A percentile compares a stretch with the other conserved stretches of the same genome.
phyloP scores from a whole-genome alignment of 1,140 invertebrate genomes.

The Anoplophora glabripennis region DNA sequence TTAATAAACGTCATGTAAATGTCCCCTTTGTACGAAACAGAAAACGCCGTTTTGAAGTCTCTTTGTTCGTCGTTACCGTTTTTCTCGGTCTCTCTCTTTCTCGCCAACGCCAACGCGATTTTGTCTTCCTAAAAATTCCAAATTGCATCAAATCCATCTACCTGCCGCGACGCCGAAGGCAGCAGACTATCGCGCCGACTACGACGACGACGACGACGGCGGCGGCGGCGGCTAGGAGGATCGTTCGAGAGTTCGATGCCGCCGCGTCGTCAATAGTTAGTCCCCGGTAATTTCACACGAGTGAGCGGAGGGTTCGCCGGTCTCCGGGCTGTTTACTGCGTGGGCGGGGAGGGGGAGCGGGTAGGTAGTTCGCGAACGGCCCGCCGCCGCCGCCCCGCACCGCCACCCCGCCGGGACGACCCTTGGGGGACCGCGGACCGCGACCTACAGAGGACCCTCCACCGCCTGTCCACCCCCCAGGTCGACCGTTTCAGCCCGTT shows the following conservation, averaged over 20 bases:
- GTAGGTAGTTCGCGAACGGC: conserved; percentile 30
- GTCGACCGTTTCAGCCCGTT: conserved; percentile 18
- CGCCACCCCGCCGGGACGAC: conserved; percentile 11
- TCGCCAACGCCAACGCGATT: no score
- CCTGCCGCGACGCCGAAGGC: conserved; percentile 7
- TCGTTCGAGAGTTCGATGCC: background rate
- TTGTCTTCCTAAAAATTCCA: no score
- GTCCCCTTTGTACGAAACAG: no score
- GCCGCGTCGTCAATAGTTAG: conserved; percentile 12
- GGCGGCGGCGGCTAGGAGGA: background rate
- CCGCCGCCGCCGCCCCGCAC: conserved; percentile 18
- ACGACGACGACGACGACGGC: conserved; percentile 2
- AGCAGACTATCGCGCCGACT: conserved; percentile 7
- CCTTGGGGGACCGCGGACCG: conserved; percentile 19
- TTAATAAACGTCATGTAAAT: no score
- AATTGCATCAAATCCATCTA: background rate
- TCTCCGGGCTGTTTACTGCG: conserved; percentile 21
- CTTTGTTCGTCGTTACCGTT: no score
- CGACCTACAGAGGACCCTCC: conserved; percentile 4
- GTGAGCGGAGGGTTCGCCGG: conserved; percentile 20
- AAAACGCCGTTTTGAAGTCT: no score
- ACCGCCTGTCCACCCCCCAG: background rate
- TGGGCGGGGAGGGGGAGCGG: conserved; percentile 14
- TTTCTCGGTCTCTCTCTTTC: no score
- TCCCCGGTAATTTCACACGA: conserved; percentile 23